Evolutionary conservation across 2,888 invertebrate species (phyloP).

Genomic region (Diaprepes abbreviatus): DNA sequence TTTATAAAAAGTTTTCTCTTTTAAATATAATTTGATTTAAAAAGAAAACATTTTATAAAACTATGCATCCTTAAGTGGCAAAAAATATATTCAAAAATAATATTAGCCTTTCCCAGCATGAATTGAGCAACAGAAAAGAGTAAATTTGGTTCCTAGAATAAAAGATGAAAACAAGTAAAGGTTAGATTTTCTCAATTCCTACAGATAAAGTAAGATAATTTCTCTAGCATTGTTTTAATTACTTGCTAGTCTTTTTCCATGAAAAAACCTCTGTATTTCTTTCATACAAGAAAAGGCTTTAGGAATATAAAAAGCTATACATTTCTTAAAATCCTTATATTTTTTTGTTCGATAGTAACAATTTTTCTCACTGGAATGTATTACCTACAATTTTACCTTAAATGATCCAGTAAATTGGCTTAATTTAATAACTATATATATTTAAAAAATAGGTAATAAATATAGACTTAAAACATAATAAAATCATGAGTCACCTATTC

Average conservation of each 20-base stretch:
- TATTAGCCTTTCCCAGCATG: background rate
- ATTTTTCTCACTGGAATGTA: slow-evolving; percentile 25
- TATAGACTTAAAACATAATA: slow-evolving; percentile 8
- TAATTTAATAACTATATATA: slow-evolving; percentile 1
- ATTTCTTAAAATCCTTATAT: background rate
- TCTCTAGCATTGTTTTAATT: no score
- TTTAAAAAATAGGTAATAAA: slow-evolving; percentile 21
- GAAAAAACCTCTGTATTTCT: background rate
- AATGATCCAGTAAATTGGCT: slow-evolving; percentile 10
- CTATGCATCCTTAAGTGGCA: background rate
- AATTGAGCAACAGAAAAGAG: no score
- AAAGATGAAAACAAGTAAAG: no score
- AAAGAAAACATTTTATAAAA: background rate
- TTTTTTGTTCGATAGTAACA: slow-evolving; percentile 14
- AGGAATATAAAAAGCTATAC: background rate
- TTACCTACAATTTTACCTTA: slow-evolving; percentile 49
- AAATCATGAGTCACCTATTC: slow-evolving; percentile 18
- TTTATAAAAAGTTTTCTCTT: background rate
- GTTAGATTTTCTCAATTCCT: no score
- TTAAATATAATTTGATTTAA: background rate
- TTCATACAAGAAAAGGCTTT: background rate
- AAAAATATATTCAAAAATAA: slow-evolving; percentile 4
- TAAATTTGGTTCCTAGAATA: no score
- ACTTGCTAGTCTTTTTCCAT: no score
- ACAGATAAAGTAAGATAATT: no score